phyloP scores from a whole-genome alignment of 2,888 invertebrate genomes.

The Lasioglossum marginatum region DNA sequence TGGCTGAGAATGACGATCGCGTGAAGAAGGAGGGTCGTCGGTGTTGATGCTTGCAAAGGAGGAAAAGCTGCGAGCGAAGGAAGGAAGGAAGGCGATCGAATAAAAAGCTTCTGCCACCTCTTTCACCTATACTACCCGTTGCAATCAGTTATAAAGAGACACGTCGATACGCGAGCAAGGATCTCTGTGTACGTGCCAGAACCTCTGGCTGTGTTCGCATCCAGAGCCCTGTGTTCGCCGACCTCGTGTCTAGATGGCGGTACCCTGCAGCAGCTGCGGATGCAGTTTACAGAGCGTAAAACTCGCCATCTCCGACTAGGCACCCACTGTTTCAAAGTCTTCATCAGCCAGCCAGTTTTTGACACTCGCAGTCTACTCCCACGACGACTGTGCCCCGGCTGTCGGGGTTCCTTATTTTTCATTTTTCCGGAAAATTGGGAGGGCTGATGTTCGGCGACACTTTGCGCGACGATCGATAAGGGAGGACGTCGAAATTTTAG shows the following conservation, averaged over 20 bases:
- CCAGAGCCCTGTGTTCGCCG: slow-evolving; percentile 6
- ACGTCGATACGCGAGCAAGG: slow-evolving; percentile 62
- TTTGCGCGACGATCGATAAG: background rate
- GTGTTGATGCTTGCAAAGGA: slow-evolving; percentile 52
- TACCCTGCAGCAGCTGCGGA: slow-evolving; percentile 26
- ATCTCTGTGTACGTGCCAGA: slow-evolving; percentile 16
- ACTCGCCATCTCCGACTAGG: slow-evolving; percentile 30
- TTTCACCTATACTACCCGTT: slow-evolving; percentile 52
- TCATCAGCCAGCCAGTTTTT: slow-evolving; percentile 43
- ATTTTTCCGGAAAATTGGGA: background rate
- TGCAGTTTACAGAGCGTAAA: slow-evolving; percentile 11
- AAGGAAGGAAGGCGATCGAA: slow-evolving; percentile 58
- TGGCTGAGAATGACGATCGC: slow-evolving; percentile 58
- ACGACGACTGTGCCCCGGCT: background rate
- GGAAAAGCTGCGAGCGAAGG: slow-evolving; percentile 34
- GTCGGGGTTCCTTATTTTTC: background rate
- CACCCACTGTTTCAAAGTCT: slow-evolving; percentile 39
- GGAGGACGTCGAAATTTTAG: background rate
- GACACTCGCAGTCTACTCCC: slow-evolving; percentile 12
- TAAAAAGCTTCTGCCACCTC: slow-evolving; percentile 65
- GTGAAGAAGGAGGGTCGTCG: slow-evolving; percentile 55
- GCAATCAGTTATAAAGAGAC: slow-evolving; percentile 68
- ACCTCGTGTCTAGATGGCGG: slow-evolving; percentile 41
- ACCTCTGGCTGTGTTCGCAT: background rate
- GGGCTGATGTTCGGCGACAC: background rate